A percentile compares a stretch with the other conserved stretches of the same genome.
Conservation (phyloP, 1,140 invertebrate species). For the Penaeus chinensis region DNA sequence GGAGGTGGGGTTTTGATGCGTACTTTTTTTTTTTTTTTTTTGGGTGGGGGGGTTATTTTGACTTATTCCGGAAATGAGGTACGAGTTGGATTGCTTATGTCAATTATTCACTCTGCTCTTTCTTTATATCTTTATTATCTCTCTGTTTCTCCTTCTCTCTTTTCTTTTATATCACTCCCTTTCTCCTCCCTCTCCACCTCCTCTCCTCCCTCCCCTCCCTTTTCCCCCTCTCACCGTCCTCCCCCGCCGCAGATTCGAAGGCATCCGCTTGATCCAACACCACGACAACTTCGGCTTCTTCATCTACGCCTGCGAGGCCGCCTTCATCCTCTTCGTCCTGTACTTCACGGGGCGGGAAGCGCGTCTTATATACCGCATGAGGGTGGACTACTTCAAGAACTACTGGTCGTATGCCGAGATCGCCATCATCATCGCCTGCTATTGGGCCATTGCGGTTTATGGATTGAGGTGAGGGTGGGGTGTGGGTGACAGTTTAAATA, state of each 20-base stretch:
- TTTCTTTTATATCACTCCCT: no score
- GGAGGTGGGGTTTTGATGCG: no score
- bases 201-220: no score
- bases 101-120: no score
- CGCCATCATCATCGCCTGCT: slow-evolving; percentile 68
- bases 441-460: slow-evolving; percentile 68
- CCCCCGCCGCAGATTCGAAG: slow-evolving; percentile 54
- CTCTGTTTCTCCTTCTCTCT: no score
- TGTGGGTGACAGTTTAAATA: no score
- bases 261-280: slow-evolving; percentile 67
- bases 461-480: slow-evolving; percentile 66
- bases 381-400: slow-evolving; percentile 67
- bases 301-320: slow-evolving; percentile 68
- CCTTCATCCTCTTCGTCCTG: slow-evolving; percentile 69
- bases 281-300: slow-evolving; percentile 66
- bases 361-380: slow-evolving; percentile 63
- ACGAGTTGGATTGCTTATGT: no score
- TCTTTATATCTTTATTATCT: no score
- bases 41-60: no score
- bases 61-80: no score
- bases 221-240: not conserved
- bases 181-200: no score
- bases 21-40: no score
- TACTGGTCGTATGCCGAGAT: slow-evolving; percentile 71
- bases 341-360: slow-evolving; percentile 71